Base-by-base conservation (phyloP, 2,797 vertebrate genomes). In the Decapterus maruadsi region DNA sequence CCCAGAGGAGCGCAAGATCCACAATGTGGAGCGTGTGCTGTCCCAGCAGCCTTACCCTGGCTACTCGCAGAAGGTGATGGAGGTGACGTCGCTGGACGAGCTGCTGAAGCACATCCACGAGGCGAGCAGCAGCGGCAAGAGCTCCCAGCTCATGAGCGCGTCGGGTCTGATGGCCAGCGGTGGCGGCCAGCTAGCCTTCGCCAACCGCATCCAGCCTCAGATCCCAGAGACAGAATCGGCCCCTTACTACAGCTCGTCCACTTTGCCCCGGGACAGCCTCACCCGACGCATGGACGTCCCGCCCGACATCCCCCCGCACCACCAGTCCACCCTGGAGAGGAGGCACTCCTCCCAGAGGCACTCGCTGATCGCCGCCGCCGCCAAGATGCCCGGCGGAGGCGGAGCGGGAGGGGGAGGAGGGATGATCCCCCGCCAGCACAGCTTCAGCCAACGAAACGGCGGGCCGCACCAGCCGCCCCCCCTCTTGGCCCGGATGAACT, bases 31-130 rank as follows among this genome's bases (percentile, higher is more conserved):
- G 10, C 95, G 96, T 0, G 90, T 96, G 42, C 61, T 96, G 36
- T 95, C 95, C 75, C 95, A 95, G 89, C 93, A 94, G 78, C 95
- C 88, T 0, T 97, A 91, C 77, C 92, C 83, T 45, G 94, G 95
- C 53, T 96, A 95, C 86, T 92, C 76, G 14, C 96, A 94, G 87
- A 97, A 96, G 89, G 96, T 96, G 26, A 96, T 96, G 89, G 97
- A 97, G 53, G 95, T 97, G 13, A 97, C 96, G 8, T 96, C 97
- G 0, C 89, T 98, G 54, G 97, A 98, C 22, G 97, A 97, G 80
- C 94, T 98, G 34, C 93, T 98, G 50, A 96, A 96, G 59, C 96
- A 97, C 83, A 96, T 98, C 75, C 96, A 97, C 0, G 97, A 96
- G 64, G 91, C 92, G 26, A 94, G 81, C 81, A 75, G 93, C 10